Evolutionary conservation across 2,113 vertebrate genomes (phyloP), one percentile per base, ranked within the genome.

Genomic region (Planiliza haematocheilus): DNA sequence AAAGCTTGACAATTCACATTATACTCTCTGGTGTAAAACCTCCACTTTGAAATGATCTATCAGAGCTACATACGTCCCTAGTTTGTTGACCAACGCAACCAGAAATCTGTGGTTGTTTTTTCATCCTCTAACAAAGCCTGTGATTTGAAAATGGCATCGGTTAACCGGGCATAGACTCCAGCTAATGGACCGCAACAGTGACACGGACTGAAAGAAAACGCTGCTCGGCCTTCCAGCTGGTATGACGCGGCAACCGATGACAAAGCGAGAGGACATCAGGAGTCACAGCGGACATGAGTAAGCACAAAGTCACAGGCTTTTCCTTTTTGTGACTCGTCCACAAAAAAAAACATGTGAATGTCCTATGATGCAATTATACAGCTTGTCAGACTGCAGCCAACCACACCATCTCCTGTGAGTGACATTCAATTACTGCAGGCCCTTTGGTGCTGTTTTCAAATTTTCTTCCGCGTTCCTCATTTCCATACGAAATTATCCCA

Each of bases 401-500:
- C 59, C 34, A 59, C 51, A 46, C n/a, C 59, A 46, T 18, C 57
- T 38, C 45, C n/a, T 43, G 41, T 74, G 74, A 89, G 61, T 82
- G 82, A 65, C 77, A 76, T 78, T 68, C 57, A 81, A 83, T 83
- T 77, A 83, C 68, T n/a, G 69, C 46, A 18, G 59, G 56, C 42
- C 52, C 70, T 77, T 77, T 61, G 70, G 63, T 73, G 64, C 71
- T 53, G 37, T 43, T 48, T 65, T 68, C 55, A 75, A 34, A 69
- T 70, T n/a, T 43, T 73, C 42, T 16, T 51, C 46, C 42, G 59
- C 39, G 21, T 46, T 69, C 24, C 66, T 82, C 51, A 83, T 85
- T 84, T 88, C 63, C 77, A 82, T 76, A 52, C 37, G 52, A 84
- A 83, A 84, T 75, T 63, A 84, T 79, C 53, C 73, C 72, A 55